Base-by-base conservation (phyloP, 2,797 vertebrate species). In the Steatocranus sp. region DNA sequence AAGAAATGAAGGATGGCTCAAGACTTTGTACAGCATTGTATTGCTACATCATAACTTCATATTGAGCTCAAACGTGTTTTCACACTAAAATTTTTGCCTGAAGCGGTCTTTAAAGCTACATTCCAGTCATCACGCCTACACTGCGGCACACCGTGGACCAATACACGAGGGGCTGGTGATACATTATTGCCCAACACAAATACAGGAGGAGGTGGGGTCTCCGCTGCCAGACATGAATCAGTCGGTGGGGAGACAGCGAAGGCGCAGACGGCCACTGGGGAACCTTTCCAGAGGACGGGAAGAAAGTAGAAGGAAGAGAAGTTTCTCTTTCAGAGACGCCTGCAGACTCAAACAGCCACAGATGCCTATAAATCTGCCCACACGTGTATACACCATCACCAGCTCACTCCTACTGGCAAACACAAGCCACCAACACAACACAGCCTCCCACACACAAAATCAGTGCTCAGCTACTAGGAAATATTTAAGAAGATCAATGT, bases 171-270 rank as follows among this genome's bases (percentile, higher is more conserved):
- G 83, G 36, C 81, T 4, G 70, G 6, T 79, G 83, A 84, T 81
- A 18, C 81, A 78, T 53, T 76, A 70, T 3, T 5, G 51, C 27
- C 61, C 58, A 30, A 81, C 81, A 61, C 81, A 54, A 43, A 78
- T 5, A 38, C 4, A 73, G 74, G 48, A 81, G 41, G 66, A 43
- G 82, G 56, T 7, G 17, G 81, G 27, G 75, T 58, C 43, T 30
- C 51, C 30, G 76, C 79, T 58, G 83, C 83, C 81, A 48, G 41
- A 82, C 81, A 81, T 81, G 81, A 84, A 83, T 86, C 80, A 79
- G 77, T 48, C 25, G 3, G 70, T 7, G 68, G 75, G 9, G 78
- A 83, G 83, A 81, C 30, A 1, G 82, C n/a, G 76, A 82, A 54
- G 68, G 25, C 1, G 5, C 79, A 86, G 83, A 80, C 82, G 41